phyloP scores from a whole-genome alignment of 2,888 invertebrate genomes.

The Eupithecia subfuscata region DNA sequence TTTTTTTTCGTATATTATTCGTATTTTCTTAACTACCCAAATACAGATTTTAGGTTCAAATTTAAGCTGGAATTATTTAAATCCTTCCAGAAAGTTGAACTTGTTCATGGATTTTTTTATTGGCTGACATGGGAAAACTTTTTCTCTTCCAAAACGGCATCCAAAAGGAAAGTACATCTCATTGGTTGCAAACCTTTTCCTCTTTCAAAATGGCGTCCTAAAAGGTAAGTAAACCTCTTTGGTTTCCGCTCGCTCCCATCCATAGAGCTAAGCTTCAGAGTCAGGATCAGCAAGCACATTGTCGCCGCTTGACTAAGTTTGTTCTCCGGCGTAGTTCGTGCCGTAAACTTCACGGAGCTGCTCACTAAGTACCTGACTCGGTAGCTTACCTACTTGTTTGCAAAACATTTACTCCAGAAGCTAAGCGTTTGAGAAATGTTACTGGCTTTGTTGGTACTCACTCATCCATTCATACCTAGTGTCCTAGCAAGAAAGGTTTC shows the following conservation, averaged over 20 bases:
- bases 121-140: neutral
- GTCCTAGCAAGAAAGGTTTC: neutral
- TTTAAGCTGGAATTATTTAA: too few relatives aligned
- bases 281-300: neutral
- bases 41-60: too few relatives aligned
- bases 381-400: neutral
- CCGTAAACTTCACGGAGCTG: neutral
- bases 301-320: neutral
- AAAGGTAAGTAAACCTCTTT: neutral
- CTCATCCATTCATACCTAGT: neutral
- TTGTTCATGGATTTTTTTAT: too few relatives aligned
- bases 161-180: too few relatives aligned
- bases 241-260: neutral
- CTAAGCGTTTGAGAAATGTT: neutral
- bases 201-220: neutral
- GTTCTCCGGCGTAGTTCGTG: neutral
- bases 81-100: too few relatives aligned
- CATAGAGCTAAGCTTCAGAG: neutral
- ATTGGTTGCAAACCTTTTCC: too few relatives aligned
- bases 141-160: neutral
- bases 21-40: too few relatives aligned
- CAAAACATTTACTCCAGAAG: conserved; percentile 21
- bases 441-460: neutral
- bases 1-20: too few relatives aligned
- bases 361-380: conserved; percentile 1